phyloP scores from a whole-genome alignment of 1,140 invertebrate genomes.

The Megalopta genalis region DNA sequence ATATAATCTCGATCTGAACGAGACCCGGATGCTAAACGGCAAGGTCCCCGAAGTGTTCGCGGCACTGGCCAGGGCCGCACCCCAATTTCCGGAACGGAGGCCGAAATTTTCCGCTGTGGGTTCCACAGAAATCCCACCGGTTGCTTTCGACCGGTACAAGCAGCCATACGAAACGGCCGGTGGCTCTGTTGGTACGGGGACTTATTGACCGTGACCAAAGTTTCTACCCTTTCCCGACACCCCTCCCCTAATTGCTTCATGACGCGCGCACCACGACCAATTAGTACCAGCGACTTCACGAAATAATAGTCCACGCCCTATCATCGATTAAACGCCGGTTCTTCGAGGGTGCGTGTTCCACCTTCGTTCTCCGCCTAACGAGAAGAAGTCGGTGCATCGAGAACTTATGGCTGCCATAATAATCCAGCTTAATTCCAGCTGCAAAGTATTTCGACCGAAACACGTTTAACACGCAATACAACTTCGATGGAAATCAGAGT shows the following conservation, averaged over 20 bases:
- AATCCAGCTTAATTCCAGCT: no score
- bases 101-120: background rate
- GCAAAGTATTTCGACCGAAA: no score
- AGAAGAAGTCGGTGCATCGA: background rate
- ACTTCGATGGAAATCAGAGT: no score
- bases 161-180: slow-evolving; percentile 18
- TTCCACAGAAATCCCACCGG: slow-evolving; percentile 25
- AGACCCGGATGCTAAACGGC: background rate
- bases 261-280: slow-evolving; percentile 47
- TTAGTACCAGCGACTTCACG: slow-evolving; percentile 53
- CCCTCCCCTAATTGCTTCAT: slow-evolving; percentile 48
- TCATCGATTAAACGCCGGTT: slow-evolving; percentile 30
- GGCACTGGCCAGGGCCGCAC: no score
- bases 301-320: slow-evolving; percentile 50
- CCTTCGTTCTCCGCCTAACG: background rate
- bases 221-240: slow-evolving; percentile 35
- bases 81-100: slow-evolving; percentile 1
- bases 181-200: background rate
- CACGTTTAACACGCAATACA: no score
- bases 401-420: no score
- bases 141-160: slow-evolving; percentile 18
- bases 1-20: background rate
- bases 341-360: background rate
- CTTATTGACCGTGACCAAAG: slow-evolving; percentile 61
- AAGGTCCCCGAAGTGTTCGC: background rate